These are phyloP conservation scores for Nymphalis io DNA, from an alignment of 1,140 invertebrate genomes.

Conservation along the genomic window DNA sequence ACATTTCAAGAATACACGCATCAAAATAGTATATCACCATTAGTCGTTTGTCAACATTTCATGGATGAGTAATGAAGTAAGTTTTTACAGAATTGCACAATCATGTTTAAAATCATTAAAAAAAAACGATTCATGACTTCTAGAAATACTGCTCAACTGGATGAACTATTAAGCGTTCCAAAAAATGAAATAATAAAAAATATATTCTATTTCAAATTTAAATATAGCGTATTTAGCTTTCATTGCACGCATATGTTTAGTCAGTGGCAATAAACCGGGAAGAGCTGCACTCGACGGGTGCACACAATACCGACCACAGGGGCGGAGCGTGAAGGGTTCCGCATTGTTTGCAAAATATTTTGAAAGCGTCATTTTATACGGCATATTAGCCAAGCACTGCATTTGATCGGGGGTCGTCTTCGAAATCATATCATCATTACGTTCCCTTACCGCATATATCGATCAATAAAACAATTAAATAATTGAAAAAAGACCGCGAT, in stretches of 20 bases:
- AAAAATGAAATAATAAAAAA: neutral
- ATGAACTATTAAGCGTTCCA: too few species aligned
- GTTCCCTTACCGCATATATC: conserved; percentile 25
- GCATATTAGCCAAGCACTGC: conserved; percentile 71
- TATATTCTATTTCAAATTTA: conserved; percentile 8
- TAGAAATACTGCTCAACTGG: too few species aligned
- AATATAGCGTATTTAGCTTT: conserved; percentile 26
- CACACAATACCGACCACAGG: conserved; percentile 56
- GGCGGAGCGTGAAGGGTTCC: conserved; percentile 61
- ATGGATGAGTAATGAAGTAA: too few species aligned
- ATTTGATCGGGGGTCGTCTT: conserved; percentile 72
- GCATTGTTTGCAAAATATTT: conserved; percentile 79
- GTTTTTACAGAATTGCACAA: too few species aligned
- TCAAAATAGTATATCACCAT: too few species aligned
- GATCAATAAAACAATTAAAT: neutral
- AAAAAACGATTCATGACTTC: too few species aligned
- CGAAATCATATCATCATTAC: conserved; percentile 74
- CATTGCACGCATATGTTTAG: conserved; percentile 47
- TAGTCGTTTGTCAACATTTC: too few species aligned
- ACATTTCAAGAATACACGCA: too few species aligned
- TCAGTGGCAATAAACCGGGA: conserved; percentile 49
- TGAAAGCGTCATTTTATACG: conserved; percentile 79
- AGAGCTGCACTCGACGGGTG: conserved; percentile 67
- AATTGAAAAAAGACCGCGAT: neutral
- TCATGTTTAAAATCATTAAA: too few species aligned